Base-by-base conservation (phyloP, 2,797 vertebrate species). In the Eospalax fontanierii region DNA sequence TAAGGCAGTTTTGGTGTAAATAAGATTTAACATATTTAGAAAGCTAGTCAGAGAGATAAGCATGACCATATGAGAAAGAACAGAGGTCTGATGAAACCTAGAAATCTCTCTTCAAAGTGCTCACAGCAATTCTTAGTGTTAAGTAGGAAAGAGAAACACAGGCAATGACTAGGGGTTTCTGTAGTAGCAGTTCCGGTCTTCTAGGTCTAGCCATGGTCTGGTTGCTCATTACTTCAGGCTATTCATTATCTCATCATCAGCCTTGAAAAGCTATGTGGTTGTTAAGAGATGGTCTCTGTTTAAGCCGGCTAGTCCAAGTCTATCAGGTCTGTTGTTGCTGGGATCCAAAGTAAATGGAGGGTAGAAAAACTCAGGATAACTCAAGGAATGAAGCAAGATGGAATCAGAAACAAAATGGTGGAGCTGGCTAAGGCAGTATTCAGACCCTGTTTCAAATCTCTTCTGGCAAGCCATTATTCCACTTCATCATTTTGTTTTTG, bases 1-100 rank as follows among this genome's bases (percentile, higher is more conserved):
- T 85, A 90, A 73, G 83, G 24, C n/a, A 66, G 18, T 57, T 86
- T 81, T 59, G 66, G 33, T 90, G 30, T 89, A 84, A 86, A 43
- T 94, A 78, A 94, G 87, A 63, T 96, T 86, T 79, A 35, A 70
- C 35, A 92, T 75, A 35, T 12, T 71, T 93, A 16, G 8, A 61
- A 65, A 88, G 30, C 59, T 26, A 35, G 59, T 76, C 54, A 88
- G n/a, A 88, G 14, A 88, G 73, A 78, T 15, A 88, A 26, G 9
- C 14, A 46, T 78, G 33, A 38, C 65, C 40, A 66, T n/a, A 28
- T n/a, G 19, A 33, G 87, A 24, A 66, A 78, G 40, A 76, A 76
- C 33, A 19, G 57, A 46, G 33, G 22, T 35, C 33, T 54, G 35
- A 76, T 50, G 40, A 54, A 70, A 63, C 5, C 46, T 26, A 50